Base-by-base conservation (phyloP, 2,888 invertebrate species). In the Steinernema carpocapsae region DNA sequence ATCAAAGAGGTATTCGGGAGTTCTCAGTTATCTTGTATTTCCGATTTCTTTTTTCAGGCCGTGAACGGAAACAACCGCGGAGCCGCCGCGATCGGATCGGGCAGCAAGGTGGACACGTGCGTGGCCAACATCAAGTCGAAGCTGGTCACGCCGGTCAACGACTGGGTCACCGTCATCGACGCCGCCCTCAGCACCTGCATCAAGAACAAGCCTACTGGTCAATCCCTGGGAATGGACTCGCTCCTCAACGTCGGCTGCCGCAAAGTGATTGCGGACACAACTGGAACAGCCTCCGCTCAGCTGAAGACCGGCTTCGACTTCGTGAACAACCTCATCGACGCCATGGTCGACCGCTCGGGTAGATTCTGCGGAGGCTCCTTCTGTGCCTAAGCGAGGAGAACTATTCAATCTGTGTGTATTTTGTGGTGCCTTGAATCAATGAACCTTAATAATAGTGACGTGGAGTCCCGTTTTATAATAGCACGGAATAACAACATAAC, bases 241-340 rank as follows among this genome's bases (percentile, higher is more conserved):
- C 76, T 86, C 70, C 78, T 86, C 64, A 86, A 86, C 74, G 86
- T 86, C 48, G 86, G 86, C 70, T 86, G 86, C 78, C 77, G 86
- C 51, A 86, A 86, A 79, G 86, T 83, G n/a, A 87, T 86, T 74
- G 85, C 87, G 73, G 85, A 86, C 71, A 82, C 85, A 1, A 83
- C 85, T 26, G 86, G 84, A 51, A 78, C 82, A 12, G 85, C 87
- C 29, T 79, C 84, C 19, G 72, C 79, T 73, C 86, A 86, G 74
- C 79, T 87, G 70, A 85, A 86, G 79, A 85, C 85, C 72, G 85
- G 86, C 48, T 86, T 85, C 78, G 86, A 87, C 74, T 87, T 87
- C 72, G 80, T 90, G 64, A 86, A 89, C 46, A 84, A 87, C 76
- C 81, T 85, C 70, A 83, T 83, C 72, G 83, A 86, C 74, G 80